A percentile compares a stretch with the other conserved stretches of the same genome.
phyloP scores from a whole-genome alignment of 53 echinoderm and acorn worm species.

The Patiria pectinifera region DNA sequence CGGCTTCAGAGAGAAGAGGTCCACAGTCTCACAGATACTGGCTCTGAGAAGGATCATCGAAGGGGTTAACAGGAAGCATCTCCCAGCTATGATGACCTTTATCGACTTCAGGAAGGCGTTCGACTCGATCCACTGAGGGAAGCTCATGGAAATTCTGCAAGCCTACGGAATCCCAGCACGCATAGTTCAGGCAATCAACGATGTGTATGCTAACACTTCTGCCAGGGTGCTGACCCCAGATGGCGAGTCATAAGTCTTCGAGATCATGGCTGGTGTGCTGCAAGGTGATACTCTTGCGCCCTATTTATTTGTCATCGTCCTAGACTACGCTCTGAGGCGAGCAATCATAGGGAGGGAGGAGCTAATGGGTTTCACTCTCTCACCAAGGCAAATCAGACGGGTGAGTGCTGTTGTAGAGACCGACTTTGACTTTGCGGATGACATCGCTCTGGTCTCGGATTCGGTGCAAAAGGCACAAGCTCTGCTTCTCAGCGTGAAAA shows the following conservation, averaged over 20 bases:
- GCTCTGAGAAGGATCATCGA: constrained; percentile 58
- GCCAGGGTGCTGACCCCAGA: constrained; percentile 53
- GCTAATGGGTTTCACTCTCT: constrained; percentile 21
- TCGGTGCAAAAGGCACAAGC: constrained; percentile 26
- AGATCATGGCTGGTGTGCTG: constrained; percentile 31
- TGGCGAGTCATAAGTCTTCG: constrained; percentile 55
- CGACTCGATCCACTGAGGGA: constrained; percentile 43
- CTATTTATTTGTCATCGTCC: constrained; percentile 44
- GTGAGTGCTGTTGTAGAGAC: constrained; percentile 17
- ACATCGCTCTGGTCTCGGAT: constrained; percentile 52
- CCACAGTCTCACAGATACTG: constrained; percentile 22
- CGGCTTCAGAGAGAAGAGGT: constrained; percentile 57
- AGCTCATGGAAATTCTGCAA: constrained; percentile 31
- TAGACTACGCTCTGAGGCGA: constrained; percentile 50
- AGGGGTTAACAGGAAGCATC: constrained; percentile 29
- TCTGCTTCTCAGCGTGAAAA: constrained; percentile 11
- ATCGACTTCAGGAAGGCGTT: constrained; percentile 59
- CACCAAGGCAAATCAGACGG: constrained; percentile 26
- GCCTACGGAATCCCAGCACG: constrained; percentile 60
- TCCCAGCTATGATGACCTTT: constrained; percentile 34
- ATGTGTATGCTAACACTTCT: constrained; percentile 49
- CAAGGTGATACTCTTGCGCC: constrained; percentile 64
- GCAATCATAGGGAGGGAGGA: constrained; percentile 42
- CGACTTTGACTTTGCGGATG: constrained; percentile 57
- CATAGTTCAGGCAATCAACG: constrained; percentile 39